A percentile compares a stretch with the other conserved stretches of the same genome.
These are phyloP conservation scores for Trachops cirrhosus DNA, from an alignment of 2,797 vertebrate genomes.

Conservation along the genomic window DNA sequence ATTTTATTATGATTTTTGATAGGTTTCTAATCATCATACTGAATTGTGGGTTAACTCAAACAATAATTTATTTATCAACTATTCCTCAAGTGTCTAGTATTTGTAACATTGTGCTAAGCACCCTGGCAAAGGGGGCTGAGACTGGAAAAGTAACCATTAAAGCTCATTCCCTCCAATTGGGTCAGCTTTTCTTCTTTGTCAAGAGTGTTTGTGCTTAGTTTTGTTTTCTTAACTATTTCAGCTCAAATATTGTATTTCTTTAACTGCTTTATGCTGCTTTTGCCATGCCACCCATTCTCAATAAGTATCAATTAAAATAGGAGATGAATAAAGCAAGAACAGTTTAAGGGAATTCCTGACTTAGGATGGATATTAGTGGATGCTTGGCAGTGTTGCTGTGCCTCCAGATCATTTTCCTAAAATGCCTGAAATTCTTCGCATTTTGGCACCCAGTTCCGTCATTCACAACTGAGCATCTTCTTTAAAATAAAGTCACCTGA, in stretches of 20 bases:
- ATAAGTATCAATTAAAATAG: not conserved
- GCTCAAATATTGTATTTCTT: not conserved
- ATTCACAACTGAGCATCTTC: not conserved
- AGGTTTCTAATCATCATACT: not conserved
- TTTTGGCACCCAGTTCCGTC: not conserved
- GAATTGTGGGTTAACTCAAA: not conserved
- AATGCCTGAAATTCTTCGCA: not conserved
- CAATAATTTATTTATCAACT: not conserved
- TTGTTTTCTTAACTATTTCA: not conserved
- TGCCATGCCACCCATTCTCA: not conserved
- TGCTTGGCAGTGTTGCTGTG: not conserved
- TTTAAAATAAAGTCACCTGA: not conserved
- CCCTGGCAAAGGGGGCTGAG: not conserved
- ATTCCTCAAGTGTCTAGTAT: not conserved
- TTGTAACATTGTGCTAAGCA: not conserved
- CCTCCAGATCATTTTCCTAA: not conserved
- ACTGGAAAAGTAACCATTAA: not conserved
- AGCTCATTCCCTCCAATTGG: rapidly evolving
- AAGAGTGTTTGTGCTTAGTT: not conserved
- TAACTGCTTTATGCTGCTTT: not conserved
- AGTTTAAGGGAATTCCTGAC: not conserved
- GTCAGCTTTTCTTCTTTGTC: not conserved
- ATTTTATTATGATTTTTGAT: not conserved
- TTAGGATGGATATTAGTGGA: not conserved
- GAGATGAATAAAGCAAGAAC: not conserved